Base-by-base conservation (phyloP, 2,888 invertebrate genomes). In the Euplexia lucipara region DNA sequence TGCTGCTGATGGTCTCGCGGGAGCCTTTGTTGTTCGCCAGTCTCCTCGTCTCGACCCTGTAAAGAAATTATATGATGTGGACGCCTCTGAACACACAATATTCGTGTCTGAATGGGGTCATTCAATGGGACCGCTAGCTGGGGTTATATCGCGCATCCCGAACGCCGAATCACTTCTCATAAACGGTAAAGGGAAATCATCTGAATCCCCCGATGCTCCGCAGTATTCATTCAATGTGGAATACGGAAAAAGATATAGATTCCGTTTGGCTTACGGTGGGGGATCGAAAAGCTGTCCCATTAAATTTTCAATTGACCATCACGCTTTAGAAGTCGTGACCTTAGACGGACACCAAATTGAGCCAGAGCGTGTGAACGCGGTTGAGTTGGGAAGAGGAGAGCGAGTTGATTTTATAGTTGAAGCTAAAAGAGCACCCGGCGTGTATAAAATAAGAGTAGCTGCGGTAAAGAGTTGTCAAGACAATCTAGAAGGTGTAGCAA, bases 401-500 rank as follows among this genome's bases (percentile, higher is more conserved):
- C 95, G 98, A 56, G 96, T 96, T 10, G 98, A 98, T 89, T 97
- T 98, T 79, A 95, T 98, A 57, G 79, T 98, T 60, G 96, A 96
- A 59, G 96, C 97, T 12, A 96, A 96, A 80, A 96, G 95, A 83
- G 88, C 90, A 30, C 86, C 93, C 1, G 95, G 95, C 16, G 93
- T 94, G 3, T 97, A 97, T 84, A 96, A 96, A 92, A 95, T 98
- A 62, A 95, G 92, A 80, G 96, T 96, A 18, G 82, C 90, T 47
- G 96, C 95, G 0, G 94, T 96, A 20, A 92, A 93, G 53, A 90
- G 92, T 67, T 96, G 96, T 68, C 95, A 95, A 56, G 91, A 92
- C 32, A 83, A 92, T 70, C 91, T 95, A 68, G 90, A 92, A 68
- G 96, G 96, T 57, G 88, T 91, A 26, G 97, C 96, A 2, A 88